A percentile compares a stretch with the other conserved stretches of the same genome.
These are phyloP conservation scores for Sericinus montela DNA, from an alignment of 2,888 invertebrate species.

Conservation along the genomic window DNA sequence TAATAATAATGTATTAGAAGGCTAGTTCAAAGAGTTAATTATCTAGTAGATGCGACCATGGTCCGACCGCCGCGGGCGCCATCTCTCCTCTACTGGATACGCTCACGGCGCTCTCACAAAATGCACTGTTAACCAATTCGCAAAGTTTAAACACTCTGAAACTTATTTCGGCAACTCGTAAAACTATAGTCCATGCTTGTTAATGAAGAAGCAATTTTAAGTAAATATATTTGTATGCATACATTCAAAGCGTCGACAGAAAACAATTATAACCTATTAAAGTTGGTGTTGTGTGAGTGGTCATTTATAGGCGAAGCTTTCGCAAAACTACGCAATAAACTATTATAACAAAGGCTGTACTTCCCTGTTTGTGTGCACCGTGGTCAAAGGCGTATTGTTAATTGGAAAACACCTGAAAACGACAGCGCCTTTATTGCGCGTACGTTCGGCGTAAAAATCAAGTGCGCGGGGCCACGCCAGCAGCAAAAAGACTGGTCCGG, in stretches of 20 bases:
- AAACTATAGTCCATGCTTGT: slow-evolving; percentile 60
- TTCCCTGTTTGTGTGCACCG: slow-evolving; percentile 45
- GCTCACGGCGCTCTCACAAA: slow-evolving; percentile 48
- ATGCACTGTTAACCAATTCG: slow-evolving; percentile 69
- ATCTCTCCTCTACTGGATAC: slow-evolving; percentile 30
- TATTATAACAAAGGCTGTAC: slow-evolving; percentile 60
- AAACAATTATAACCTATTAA: not conserved
- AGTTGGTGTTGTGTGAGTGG: slow-evolving; percentile 22
- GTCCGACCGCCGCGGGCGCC: slow-evolving; percentile 51
- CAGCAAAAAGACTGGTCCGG: slow-evolving; percentile 72
- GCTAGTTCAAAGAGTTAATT: slow-evolving; percentile 74
- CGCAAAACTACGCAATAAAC: slow-evolving; percentile 56
- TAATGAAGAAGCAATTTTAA: slow-evolving; percentile 44
- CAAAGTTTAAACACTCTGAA: slow-evolving; percentile 66
- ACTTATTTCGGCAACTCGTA: slow-evolving; percentile 73
- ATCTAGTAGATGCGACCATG: slow-evolving; percentile 50
- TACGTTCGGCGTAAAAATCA: slow-evolving; percentile 74
- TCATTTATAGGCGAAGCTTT: slow-evolving; percentile 54
- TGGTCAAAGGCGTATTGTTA: slow-evolving; percentile 76
- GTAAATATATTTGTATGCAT: slow-evolving; percentile 17
- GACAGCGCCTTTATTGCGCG: slow-evolving; percentile 73
- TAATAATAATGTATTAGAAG: slow-evolving; percentile 50
- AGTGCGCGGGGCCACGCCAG: slow-evolving; percentile 46
- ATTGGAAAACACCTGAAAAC: slow-evolving; percentile 76
- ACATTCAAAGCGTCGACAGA: slow-evolving; percentile 25